Percentiles rank a stretch among this genome's conserved stretches.
Evolutionary conservation across 2,888 invertebrate species (phyloP).

Genomic region (Acrocyrtus sp.): DNA sequence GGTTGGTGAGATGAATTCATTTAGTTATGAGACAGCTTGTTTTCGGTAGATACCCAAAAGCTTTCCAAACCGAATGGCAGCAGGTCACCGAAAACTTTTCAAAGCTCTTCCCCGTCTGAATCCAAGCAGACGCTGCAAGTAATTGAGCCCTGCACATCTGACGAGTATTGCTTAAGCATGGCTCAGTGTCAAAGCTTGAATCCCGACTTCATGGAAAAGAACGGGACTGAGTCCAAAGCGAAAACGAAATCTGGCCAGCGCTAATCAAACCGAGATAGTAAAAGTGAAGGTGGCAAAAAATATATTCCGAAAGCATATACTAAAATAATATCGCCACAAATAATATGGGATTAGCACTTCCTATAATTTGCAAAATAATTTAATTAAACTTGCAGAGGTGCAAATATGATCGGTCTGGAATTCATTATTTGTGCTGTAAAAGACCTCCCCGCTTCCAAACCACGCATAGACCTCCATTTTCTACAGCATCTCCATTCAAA

Average conservation of each 20-base stretch:
- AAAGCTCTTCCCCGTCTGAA: slow-evolving; percentile 2
- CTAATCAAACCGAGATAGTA: not conserved
- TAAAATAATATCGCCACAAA: no score
- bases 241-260: not conserved
- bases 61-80: not conserved
- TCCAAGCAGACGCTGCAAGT: slow-evolving; percentile 31
- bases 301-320: no score
- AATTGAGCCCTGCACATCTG: slow-evolving; percentile 14
- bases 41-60: not conserved
- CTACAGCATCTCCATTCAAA: not conserved
- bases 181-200: slow-evolving; percentile 25
- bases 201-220: slow-evolving; percentile 23
- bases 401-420: slow-evolving; percentile 38
- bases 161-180: slow-evolving; percentile 35
- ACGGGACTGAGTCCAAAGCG: slow-evolving; percentile 7
- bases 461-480: not conserved
- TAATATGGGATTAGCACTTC: no score
- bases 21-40: not conserved
- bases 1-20: no score
- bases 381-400: slow-evolving; percentile 17
- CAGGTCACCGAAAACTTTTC: not conserved
- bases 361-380: not conserved
- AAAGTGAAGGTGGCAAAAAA: slow-evolving; percentile 23
- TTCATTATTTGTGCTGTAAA: slow-evolving; percentile 28
- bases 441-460: not conserved